Conservation (phyloP, 2,888 invertebrate species). For the Drosophila anomelani region DNA sequence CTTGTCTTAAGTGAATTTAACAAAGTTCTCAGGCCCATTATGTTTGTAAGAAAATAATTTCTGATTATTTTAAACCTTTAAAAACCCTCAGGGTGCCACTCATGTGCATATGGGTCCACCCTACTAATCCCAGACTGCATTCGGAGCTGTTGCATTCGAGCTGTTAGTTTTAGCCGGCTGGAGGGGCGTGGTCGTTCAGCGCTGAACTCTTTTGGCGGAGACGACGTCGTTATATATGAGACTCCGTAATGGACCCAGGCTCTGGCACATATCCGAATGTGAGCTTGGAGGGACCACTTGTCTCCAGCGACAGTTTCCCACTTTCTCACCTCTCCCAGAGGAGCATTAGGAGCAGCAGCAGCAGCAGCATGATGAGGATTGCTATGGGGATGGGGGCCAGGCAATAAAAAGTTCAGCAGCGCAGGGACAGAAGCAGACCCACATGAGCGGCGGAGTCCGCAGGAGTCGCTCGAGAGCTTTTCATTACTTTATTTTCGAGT, state of each 20-base stretch:
- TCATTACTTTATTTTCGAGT: slow-evolving; percentile 57
- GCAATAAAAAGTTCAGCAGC: slow-evolving; percentile 43
- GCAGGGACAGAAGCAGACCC: slow-evolving; percentile 10
- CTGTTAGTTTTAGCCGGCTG: slow-evolving; percentile 52
- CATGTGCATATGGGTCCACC: slow-evolving; percentile 13
- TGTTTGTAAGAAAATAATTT: not conserved
- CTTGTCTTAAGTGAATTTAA: not conserved
- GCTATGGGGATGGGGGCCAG: slow-evolving; percentile 6
- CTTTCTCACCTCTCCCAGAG: slow-evolving; percentile 40
- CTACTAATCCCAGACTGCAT: slow-evolving; percentile 12
- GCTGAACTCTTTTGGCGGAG: slow-evolving; percentile 44
- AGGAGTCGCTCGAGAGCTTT: slow-evolving; percentile 36
- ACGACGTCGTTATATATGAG: slow-evolving; percentile 45
- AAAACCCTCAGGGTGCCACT: not conserved
- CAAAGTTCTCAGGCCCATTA: not conserved
- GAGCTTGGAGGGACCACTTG: slow-evolving; percentile 43
- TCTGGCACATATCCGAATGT: slow-evolving; percentile 34
- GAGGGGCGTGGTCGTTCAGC: slow-evolving; percentile 43
- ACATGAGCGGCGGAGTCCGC: slow-evolving; percentile 10
- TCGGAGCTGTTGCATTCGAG: slow-evolving; percentile 23
- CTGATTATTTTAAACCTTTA: not conserved
- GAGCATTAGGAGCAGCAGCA: slow-evolving; percentile 9
- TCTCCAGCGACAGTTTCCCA: slow-evolving; percentile 41
- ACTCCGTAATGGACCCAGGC: slow-evolving; percentile 38
- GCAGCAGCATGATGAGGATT: not conserved